phyloP scores from a whole-genome alignment of 2,113 vertebrate genomes.

The Peromyscus polionotus region DNA sequence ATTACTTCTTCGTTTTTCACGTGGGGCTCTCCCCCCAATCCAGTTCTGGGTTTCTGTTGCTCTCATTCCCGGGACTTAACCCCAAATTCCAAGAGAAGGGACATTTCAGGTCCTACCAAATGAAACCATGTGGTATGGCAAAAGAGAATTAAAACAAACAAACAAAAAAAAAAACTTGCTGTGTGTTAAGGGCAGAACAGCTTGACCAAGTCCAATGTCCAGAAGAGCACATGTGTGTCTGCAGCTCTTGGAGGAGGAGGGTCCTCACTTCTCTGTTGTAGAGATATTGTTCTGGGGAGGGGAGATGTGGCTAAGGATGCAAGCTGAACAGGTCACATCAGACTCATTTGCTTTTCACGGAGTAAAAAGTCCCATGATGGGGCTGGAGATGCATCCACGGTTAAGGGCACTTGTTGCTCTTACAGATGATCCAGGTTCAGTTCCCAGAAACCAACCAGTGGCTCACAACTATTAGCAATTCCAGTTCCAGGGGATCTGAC shows the following conservation, averaged over 20 bases:
- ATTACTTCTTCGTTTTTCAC: background rate
- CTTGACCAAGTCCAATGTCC: background rate
- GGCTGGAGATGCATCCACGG: background rate
- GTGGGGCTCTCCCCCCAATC: background rate
- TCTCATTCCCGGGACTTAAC: slow-evolving; percentile 44
- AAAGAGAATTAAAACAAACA: too few relatives aligned
- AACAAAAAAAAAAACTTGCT: background rate
- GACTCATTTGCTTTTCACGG: background rate
- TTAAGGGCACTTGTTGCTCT: too few relatives aligned
- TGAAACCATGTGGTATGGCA: background rate
- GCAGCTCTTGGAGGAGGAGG: background rate
- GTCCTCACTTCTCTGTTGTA: background rate
- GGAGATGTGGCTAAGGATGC: background rate
- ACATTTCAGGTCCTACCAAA: slow-evolving; percentile 48
- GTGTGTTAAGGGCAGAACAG: slow-evolving; percentile 7
- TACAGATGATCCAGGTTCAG: too few relatives aligned
- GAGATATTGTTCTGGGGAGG: too few relatives aligned
- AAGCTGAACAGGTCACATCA: background rate
- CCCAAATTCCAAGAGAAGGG: slow-evolving; percentile 52
- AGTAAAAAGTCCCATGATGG: background rate
- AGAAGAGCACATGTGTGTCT: background rate
- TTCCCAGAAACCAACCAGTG: background rate
- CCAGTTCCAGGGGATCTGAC: background rate
- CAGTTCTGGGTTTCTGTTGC: background rate
- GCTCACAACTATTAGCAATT: background rate